Evolutionary conservation across 2,888 invertebrate genomes (phyloP), one percentile per base, ranked within the genome.

Genomic region (Amiota mariae): DNA sequence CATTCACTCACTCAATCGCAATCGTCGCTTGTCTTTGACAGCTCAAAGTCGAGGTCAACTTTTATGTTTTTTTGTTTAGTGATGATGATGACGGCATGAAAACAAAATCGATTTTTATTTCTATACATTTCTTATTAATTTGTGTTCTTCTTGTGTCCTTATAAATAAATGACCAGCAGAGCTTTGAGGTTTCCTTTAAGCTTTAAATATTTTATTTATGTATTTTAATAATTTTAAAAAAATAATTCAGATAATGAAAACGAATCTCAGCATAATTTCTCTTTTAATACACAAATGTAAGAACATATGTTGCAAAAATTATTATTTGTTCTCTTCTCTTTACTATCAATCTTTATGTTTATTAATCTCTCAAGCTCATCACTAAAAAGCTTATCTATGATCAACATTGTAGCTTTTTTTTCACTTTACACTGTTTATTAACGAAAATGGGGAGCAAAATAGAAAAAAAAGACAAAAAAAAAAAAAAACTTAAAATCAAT

Each of bases 41-140:
- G 86, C 84, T 86, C 85, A 87, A 87, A 87, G 87, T 88, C 87
- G 86, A 87, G 87, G 87, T 88, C 87, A 88, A 84, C 82, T 85
- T 88, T 86, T 82, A 82, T 84, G 72, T 81, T 82, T 70, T 64
- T 75, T 70, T 51, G 3, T n/a, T 51, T 4, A 51, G n/a, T n/a
- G n/a, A n/a, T n/a, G 20, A 20, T 59, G 47, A 48, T 24, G 67
- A 51, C 67, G 51, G 24, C 67, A 20, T 24, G 54, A 51, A n/a
- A 18, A 54, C 63, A 68, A 68, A 68, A 68, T 68, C 67, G 67
- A 68, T 68, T 51, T 68, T 68, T 68, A 68, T 68, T 51, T 20
- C n/a, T 63, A 36, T 36, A 36, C 46, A 63, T 36, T 36, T 13
- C 10, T 2, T 54, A 8, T 12, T 36, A 36, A 36, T 36, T 36